phyloP scores from a whole-genome alignment of 1,140 invertebrate species.

The Catajapyx aquilonaris region DNA sequence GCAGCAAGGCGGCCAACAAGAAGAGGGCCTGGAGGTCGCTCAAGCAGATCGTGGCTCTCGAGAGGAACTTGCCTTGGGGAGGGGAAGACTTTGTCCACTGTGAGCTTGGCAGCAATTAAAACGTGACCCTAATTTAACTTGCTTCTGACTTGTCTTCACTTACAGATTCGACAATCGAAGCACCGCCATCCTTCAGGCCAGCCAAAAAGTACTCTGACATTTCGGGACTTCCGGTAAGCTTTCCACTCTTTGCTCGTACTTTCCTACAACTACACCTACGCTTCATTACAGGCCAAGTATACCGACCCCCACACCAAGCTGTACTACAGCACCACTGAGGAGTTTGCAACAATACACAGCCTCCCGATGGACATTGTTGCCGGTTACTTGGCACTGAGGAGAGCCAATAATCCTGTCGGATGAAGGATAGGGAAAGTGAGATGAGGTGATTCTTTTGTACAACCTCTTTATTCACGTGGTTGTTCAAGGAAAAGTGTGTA shows the following conservation, averaged over 20 bases:
- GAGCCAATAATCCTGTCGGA: conserved; percentile 59
- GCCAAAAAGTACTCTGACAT: conserved; percentile 87
- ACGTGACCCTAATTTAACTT: conserved; percentile 21
- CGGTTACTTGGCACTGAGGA: conserved; percentile 63
- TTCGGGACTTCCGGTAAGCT: conserved; percentile 51
- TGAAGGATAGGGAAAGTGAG: too few species aligned
- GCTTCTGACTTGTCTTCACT: conserved; percentile 19
- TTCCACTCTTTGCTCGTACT: conserved; percentile 5
- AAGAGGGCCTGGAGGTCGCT: conserved; percentile 52
- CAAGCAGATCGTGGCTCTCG: conserved; percentile 53
- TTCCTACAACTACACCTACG: conserved; percentile 9
- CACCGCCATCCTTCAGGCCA: conserved; percentile 72
- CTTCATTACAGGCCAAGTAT: conserved; percentile 47
- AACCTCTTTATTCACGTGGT: too few species aligned
- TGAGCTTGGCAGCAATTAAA: conserved; percentile 23
- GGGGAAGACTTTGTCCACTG: conserved; percentile 41
- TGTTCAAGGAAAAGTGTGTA: too few species aligned
- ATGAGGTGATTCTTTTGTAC: too few species aligned
- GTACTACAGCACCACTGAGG: conserved; percentile 59
- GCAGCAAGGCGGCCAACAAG: conserved; percentile 30
- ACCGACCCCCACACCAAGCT: conserved; percentile 78
- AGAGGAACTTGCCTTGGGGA: conserved; percentile 44
- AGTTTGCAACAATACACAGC: conserved; percentile 60
- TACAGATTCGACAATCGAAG: conserved; percentile 63
- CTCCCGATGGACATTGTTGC: conserved; percentile 77